Conservation (phyloP, 2,113 vertebrate species). For the Peromyscus californicus region DNA sequence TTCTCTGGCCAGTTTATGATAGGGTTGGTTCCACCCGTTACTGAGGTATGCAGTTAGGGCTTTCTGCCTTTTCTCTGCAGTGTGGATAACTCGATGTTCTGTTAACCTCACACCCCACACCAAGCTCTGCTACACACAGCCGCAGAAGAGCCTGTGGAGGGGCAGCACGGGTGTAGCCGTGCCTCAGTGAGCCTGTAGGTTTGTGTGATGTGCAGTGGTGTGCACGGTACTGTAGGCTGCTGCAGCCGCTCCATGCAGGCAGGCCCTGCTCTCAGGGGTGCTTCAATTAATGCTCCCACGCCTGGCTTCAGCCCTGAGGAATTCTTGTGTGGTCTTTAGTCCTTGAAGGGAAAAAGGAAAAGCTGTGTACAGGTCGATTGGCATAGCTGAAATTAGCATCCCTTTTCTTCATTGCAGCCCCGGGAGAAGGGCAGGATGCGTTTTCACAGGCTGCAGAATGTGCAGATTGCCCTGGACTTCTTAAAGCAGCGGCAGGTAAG, state of each 20-base stretch:
- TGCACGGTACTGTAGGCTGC: not conserved
- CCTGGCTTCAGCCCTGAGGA: constrained; percentile 48
- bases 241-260: not conserved
- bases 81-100: not conserved
- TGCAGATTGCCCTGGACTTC: constrained; percentile 92
- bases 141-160: not conserved
- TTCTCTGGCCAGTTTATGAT: constrained; percentile 18
- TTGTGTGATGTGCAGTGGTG: not conserved
- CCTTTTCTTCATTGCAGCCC: constrained; percentile 85
- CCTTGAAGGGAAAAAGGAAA: constrained; percentile 48
- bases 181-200: not conserved
- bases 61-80: not conserved
- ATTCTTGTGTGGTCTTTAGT: constrained; percentile 49
- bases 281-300: constrained; percentile 31
- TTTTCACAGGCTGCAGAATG: constrained; percentile 92
- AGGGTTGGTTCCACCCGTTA: not conserved
- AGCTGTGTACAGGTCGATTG: not conserved
- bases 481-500: constrained; percentile 91
- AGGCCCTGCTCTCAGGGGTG: not conserved
- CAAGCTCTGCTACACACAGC: not conserved
- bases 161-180: not conserved
- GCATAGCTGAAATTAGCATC: constrained; percentile 1
- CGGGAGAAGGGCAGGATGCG: constrained; percentile 92
- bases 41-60: not conserved
- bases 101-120: constrained; percentile 39